These are phyloP conservation scores for Lochmaea capreae DNA, from an alignment of 2,888 invertebrate species.

Conservation along the genomic window DNA sequence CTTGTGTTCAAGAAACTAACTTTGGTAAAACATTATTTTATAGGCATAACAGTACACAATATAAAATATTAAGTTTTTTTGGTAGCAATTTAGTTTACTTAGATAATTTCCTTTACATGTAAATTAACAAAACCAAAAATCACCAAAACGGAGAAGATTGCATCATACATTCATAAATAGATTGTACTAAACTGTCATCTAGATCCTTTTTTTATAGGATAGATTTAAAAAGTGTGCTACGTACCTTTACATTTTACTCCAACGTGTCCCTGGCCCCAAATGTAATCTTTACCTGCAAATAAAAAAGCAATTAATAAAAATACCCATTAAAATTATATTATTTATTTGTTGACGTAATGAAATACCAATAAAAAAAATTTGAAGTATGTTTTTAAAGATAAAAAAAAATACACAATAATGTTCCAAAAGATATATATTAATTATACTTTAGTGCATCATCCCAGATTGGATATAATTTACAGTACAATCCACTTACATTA, in stretches of 20 bases:
- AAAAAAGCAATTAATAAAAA: neutral
- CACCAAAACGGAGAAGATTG: neutral
- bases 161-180: neutral
- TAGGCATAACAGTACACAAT: too few relatives aligned
- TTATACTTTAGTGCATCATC: too few relatives aligned
- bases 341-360: neutral
- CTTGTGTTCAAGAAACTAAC: too few relatives aligned
- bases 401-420: too few relatives aligned
- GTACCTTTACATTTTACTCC: slow-evolving; percentile 74
- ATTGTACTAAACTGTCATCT: neutral
- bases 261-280: slow-evolving; percentile 72
- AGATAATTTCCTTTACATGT: neutral
- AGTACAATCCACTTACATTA: too few relatives aligned
- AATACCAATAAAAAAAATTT: too few relatives aligned
- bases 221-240: slow-evolving; percentile 45
- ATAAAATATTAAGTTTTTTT: too few relatives aligned
- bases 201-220: neutral
- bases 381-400: too few relatives aligned
- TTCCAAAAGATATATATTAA: too few relatives aligned
- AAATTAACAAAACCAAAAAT: neutral
- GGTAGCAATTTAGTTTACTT: too few relatives aligned
- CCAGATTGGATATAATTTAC: too few relatives aligned
- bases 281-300: slow-evolving; percentile 71
- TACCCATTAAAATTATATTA: neutral
- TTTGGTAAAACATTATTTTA: too few relatives aligned